phyloP scores from a whole-genome alignment of 2,113 vertebrate species.

The Toxostoma redivivum region DNA sequence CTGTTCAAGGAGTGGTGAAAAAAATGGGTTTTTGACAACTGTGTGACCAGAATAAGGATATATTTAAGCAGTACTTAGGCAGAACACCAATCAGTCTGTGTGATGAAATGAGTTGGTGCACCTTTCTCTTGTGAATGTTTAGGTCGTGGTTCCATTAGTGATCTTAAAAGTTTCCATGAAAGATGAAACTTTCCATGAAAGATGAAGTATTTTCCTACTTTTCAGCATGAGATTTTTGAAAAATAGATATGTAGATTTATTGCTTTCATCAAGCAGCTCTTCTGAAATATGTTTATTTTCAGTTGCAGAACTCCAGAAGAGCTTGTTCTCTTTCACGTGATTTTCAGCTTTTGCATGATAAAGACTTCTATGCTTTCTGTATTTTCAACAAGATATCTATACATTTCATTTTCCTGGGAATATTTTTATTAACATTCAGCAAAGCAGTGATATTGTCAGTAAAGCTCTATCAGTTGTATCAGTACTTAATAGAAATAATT shows the following conservation, averaged over 20 bases:
- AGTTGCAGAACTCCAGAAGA: background rate
- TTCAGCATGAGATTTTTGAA: background rate
- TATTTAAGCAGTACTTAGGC: background rate
- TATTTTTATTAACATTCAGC: background rate
- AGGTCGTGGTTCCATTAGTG: background rate
- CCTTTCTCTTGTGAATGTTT: background rate
- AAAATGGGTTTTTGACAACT: fast-evolving
- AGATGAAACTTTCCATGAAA: background rate
- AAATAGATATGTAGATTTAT: background rate
- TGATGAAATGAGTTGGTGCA: background rate
- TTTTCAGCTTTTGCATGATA: background rate
- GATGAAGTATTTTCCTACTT: background rate
- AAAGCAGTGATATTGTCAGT: background rate
- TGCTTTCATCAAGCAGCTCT: background rate
- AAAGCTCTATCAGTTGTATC: constrained; percentile 5
- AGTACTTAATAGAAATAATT: background rate
- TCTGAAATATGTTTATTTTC: background rate
- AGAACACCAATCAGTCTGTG: background rate
- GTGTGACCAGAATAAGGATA: background rate
- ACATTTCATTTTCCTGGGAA: background rate
- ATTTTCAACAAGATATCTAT: background rate
- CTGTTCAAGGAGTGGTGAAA: background rate
- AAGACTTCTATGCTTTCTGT: background rate
- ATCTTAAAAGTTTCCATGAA: background rate
- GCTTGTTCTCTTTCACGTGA: background rate